Percentiles rank a stretch among this genome's conserved stretches.
Conservation (phyloP, 2,113 vertebrate species). For the Xiphias gladius region DNA sequence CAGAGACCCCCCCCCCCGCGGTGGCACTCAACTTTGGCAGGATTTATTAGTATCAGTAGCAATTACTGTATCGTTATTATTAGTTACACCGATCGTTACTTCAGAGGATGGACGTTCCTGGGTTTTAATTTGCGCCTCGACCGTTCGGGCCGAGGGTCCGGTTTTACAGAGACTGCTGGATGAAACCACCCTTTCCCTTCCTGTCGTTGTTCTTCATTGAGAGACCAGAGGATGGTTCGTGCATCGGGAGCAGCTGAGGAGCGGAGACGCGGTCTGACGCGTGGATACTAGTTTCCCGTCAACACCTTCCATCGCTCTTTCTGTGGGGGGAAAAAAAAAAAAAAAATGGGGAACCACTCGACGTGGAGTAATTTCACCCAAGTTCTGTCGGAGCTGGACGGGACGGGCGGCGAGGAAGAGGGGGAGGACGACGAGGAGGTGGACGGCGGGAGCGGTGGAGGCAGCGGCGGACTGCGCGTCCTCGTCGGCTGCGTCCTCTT, state of each 20-base stretch:
- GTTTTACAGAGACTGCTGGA: too few relatives aligned
- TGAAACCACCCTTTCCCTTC: neutral
- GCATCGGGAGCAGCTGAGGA: neutral
- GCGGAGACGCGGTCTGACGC: rapidly evolving
- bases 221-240: conserved; percentile 18
- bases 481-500: conserved; percentile 85
- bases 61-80: too few relatives aligned
- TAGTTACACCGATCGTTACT: too few relatives aligned
- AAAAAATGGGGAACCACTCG: conserved; percentile 71
- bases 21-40: neutral
- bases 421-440: conserved; percentile 43
- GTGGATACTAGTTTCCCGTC: neutral
- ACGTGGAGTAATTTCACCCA: conserved; percentile 64
- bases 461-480: conserved; percentile 64
- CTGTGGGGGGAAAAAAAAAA: neutral
- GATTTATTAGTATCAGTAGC: neutral
- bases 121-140: too few relatives aligned
- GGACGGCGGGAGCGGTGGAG: neutral
- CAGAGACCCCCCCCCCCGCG: neutral
- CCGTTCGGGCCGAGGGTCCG: too few relatives aligned
- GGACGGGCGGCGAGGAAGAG: conserved; percentile 23
- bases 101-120: too few relatives aligned
- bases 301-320: neutral
- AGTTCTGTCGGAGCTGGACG: conserved; percentile 67
- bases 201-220: neutral